These are phyloP conservation scores for Platichthys flesus DNA, from an alignment of 2,113 vertebrate genomes.

Conservation along the genomic window DNA sequence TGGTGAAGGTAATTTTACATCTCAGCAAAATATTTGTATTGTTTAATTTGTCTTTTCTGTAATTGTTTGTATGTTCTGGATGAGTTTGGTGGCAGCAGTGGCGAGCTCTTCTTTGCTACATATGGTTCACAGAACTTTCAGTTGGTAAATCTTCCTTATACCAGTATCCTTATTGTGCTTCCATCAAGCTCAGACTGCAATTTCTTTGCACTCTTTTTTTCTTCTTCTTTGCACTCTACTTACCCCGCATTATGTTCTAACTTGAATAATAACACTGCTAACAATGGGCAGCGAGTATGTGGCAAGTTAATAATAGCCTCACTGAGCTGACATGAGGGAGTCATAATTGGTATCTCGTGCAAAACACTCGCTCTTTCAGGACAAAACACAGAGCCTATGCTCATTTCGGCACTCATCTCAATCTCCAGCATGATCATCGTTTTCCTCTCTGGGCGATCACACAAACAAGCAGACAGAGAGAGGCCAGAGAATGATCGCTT, in stretches of 20 bases:
- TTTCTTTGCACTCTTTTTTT: neutral
- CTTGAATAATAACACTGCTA: conserved; percentile 47
- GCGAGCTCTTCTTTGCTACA: conserved; percentile 3
- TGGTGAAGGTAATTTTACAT: neutral
- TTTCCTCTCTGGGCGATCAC: conserved; percentile 39
- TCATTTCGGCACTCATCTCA: conserved; percentile 38
- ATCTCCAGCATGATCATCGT: conserved; percentile 45
- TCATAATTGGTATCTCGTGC: conserved; percentile 50
- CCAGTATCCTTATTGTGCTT: conserved; percentile 15
- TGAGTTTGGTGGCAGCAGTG: neutral
- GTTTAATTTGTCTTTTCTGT: neutral
- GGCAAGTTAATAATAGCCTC: conserved; percentile 57
- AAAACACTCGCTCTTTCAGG: conserved; percentile 37
- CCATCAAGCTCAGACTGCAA: conserved; percentile 24
- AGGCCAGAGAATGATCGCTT: conserved; percentile 34
- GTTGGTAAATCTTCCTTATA: conserved; percentile 9
- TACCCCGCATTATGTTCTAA: conserved; percentile 31
- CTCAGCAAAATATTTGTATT: neutral
- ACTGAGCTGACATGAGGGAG: conserved; percentile 52
- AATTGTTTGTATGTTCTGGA: neutral
- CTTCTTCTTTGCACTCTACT: neutral
- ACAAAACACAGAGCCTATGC: conserved; percentile 35
- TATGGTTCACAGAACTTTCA: conserved; percentile 10
- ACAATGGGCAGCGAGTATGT: conserved; percentile 35
- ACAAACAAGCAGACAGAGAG: conserved; percentile 41